Conservation (phyloP, 2,797 vertebrate genomes). For the Sebastes dallii region DNA sequence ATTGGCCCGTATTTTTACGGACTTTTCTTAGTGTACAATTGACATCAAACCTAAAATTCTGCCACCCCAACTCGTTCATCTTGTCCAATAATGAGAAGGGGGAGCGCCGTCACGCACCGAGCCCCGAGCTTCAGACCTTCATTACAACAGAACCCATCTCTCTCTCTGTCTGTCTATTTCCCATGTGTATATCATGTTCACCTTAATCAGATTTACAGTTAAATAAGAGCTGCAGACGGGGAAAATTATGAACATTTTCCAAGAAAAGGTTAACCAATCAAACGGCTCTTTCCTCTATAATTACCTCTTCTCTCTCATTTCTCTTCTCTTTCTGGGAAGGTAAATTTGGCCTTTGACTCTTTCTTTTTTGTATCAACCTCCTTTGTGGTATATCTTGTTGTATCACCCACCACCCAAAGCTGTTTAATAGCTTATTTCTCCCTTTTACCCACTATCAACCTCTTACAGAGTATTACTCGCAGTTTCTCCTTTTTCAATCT, state of each 20-base stretch:
- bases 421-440: background rate
- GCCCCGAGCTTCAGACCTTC: conserved; percentile 10
- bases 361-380: background rate
- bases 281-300: background rate
- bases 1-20: too few species aligned
- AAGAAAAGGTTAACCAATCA: background rate
- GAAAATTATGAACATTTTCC: background rate
- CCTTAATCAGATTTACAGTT: background rate
- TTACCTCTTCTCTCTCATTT: background rate
- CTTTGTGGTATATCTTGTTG: background rate
- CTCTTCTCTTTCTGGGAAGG: background rate
- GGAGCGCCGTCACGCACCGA: background rate
- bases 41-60: background rate
- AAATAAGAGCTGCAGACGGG: background rate
- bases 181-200: background rate
- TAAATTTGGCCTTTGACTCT: background rate
- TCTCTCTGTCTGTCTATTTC: background rate
- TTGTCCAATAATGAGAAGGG: conserved; percentile 31
- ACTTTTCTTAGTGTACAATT: background rate
- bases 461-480: background rate
- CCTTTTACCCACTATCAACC: background rate
- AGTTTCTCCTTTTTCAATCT: conserved; percentile 4
- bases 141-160: background rate
- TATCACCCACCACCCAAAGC: background rate
- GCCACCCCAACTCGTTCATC: conserved; percentile 18